These are phyloP conservation scores for Alentia gelatinosa DNA, from an alignment of 2,888 invertebrate genomes.

Conservation along the genomic window DNA sequence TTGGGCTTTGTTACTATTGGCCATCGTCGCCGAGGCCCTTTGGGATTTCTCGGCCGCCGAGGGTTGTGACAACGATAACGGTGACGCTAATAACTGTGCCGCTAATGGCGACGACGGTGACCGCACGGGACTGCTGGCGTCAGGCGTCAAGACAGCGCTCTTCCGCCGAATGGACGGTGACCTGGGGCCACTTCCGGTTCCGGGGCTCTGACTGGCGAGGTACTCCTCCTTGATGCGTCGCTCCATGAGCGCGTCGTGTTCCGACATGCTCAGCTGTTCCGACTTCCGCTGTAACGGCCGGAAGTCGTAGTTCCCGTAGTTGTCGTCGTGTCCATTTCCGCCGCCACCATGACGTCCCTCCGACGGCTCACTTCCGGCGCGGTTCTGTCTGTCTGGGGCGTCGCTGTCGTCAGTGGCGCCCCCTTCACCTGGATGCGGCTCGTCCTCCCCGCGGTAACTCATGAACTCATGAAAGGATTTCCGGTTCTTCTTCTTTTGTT, in stretches of 20 bases:
- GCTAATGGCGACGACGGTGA: neutral
- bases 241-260: slow-evolving; percentile 35
- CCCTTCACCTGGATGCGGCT: neutral
- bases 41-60: neutral
- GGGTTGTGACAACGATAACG: neutral
- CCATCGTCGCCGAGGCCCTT: neutral
- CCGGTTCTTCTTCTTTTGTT: neutral
- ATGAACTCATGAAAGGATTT: slow-evolving; percentile 31
- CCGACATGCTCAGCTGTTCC: neutral
- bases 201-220: neutral
- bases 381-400: slow-evolving; percentile 16
- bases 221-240: slow-evolving; percentile 54
- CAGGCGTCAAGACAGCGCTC: too few species aligned
- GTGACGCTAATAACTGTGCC: neutral
- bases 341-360: slow-evolving; percentile 49
- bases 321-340: neutral
- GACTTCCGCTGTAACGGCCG: neutral
- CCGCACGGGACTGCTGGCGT: neutral
- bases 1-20: neutral
- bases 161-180: neutral
- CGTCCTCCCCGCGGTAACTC: neutral
- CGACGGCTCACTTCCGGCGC: slow-evolving; percentile 53
- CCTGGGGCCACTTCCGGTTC: neutral
- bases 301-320: neutral
- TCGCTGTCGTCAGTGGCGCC: neutral